phyloP scores from a whole-genome alignment of 2,888 invertebrate genomes.

The Tromatobia lineatoria region DNA sequence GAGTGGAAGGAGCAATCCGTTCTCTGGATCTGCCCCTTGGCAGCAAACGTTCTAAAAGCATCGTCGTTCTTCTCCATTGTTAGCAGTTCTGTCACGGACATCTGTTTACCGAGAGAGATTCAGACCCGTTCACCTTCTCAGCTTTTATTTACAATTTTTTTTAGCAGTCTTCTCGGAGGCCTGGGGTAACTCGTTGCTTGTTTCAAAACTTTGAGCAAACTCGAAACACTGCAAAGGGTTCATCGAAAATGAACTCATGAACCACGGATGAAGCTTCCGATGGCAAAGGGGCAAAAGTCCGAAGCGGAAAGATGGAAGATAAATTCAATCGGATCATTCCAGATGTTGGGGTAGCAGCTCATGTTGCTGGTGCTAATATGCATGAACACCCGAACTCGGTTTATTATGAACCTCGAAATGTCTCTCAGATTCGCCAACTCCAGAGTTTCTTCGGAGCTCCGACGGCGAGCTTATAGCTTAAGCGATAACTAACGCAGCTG shows the following conservation, averaged over 20 bases:
- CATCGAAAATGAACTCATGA: slow-evolving; percentile 59
- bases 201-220: slow-evolving; percentile 62
- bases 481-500: slow-evolving; percentile 60
- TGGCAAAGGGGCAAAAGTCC: slow-evolving; percentile 42
- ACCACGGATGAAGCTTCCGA: slow-evolving; percentile 31
- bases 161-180: slow-evolving; percentile 34
- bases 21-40: slow-evolving; percentile 41
- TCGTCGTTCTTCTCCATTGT: slow-evolving; percentile 54
- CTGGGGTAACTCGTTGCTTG: slow-evolving; percentile 59
- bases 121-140: slow-evolving; percentile 52
- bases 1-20: slow-evolving; percentile 46
- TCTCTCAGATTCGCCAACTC: slow-evolving; percentile 55
- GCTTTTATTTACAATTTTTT: slow-evolving; percentile 46
- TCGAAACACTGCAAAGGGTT: slow-evolving; percentile 43
- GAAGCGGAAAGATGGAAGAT: slow-evolving; percentile 45
- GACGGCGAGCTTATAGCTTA: slow-evolving; percentile 46
- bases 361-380: slow-evolving; percentile 12
- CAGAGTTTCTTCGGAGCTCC: slow-evolving; percentile 58
- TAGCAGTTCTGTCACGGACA: slow-evolving; percentile 67
- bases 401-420: slow-evolving; percentile 66
- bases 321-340: slow-evolving; percentile 52
- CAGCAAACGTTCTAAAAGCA: slow-evolving; percentile 50
- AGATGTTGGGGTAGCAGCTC: slow-evolving; percentile 19
- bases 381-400: slow-evolving; percentile 52
- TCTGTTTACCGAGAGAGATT: slow-evolving; percentile 66